Evolutionary conservation across 2,797 vertebrate species (phyloP).

Genomic region (Oryzias dopingdopingensis): DNA sequence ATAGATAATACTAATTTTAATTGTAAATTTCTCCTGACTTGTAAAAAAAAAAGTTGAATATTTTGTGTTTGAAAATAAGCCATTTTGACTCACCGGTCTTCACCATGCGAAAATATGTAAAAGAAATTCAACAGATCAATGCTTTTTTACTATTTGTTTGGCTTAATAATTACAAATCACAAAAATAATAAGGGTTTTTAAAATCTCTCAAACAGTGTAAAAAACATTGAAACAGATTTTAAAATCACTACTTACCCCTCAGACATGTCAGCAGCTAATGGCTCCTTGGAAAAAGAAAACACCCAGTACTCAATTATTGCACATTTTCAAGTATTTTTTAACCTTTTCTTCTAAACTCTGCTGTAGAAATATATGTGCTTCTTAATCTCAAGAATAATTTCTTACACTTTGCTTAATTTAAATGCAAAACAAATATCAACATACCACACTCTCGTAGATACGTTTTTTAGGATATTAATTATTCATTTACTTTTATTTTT

Average conservation of each 20-base stretch:
- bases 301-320: too few relatives aligned
- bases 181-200: neutral
- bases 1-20: neutral
- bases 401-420: too few relatives aligned
- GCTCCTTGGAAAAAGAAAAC: slow-evolving; percentile 42
- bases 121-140: slow-evolving; percentile 3
- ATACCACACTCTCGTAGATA: too few relatives aligned
- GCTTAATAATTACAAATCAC: neutral
- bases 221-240: neutral
- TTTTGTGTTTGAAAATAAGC: neutral
- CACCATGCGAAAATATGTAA: slow-evolving; percentile 21
- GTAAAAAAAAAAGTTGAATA: too few relatives aligned
- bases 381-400: too few relatives aligned
- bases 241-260: slow-evolving; percentile 70
- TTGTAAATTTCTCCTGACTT: neutral
- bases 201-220: neutral
- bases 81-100: slow-evolving; percentile 72
- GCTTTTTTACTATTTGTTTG: too few relatives aligned
- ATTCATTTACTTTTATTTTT: too few relatives aligned
- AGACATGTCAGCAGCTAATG: slow-evolving; percentile 70
- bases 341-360: too few relatives aligned
- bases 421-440: too few relatives aligned
- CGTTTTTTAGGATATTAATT: too few relatives aligned
- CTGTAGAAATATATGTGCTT: too few relatives aligned
- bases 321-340: too few relatives aligned